Base-by-base conservation (phyloP, 2,113 vertebrate species). In the Calypte anna region DNA sequence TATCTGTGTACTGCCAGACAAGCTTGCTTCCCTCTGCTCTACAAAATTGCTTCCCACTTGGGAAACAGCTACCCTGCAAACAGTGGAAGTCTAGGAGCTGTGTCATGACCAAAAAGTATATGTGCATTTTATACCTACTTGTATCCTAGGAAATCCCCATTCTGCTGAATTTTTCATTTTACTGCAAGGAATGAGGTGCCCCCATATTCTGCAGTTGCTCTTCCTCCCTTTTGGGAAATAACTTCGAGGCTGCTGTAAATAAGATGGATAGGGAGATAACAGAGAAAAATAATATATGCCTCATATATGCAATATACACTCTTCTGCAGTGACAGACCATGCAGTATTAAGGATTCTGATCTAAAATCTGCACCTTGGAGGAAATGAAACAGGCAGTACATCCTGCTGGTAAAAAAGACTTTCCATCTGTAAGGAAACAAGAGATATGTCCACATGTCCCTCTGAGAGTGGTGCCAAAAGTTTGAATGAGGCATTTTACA, bases 161-260 rank as follows among this genome's bases (percentile, higher is more conserved):
- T 80, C 59, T 87, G 75, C 25, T 80, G 22, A 67, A 80, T 91
- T 90, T 88, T 92, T 88, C 36, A 63, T 92, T 93, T 77, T 66
- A 44, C 31, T 22, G 3, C 31, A 19, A 69, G 38, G 33, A 91
- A 72, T 46, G 30, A 85, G 50, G 40, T 50, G 36, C 12, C 19
- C 38, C 25, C 23, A 72, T 9, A 92, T 94, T 64, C 66, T 82
- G 28, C 44, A 91, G 55, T 33, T 23, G 5, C 24, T 9, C 7
- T 70, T 63, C 11, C 33, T 80, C 46, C 51, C 38, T 90, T 63
- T 70, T 67, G 43, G 48, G n/a, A 74, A 84, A 33, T 44, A 83
- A 44, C 21, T 90, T 62, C 30, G 38, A 67, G 31, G 57, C 22
- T 73, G 38, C 46, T 92, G 63, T 90, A 74, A 90, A 88, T 43